Percentiles rank a stretch among this genome's conserved stretches.
phyloP scores from a whole-genome alignment of 2,797 vertebrate species.

The Gymnocypris eckloni region DNA sequence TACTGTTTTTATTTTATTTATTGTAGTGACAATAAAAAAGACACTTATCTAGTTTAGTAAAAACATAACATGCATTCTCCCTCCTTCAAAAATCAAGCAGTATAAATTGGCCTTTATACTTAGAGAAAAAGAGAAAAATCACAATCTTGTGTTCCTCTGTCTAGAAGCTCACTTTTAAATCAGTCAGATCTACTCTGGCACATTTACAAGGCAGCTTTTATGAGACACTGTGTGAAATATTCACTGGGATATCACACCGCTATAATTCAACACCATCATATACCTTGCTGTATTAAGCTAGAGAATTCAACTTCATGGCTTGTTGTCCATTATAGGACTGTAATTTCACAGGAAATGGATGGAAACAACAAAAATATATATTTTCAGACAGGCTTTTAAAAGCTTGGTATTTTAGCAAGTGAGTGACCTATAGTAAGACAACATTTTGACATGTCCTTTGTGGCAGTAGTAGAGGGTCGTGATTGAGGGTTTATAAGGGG shows the following conservation, averaged over 20 bases:
- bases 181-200: not conserved
- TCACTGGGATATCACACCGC: not conserved
- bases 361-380: not conserved
- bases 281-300: not conserved
- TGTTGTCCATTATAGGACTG: not conserved
- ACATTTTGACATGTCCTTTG: slow-evolving; percentile 56
- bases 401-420: not conserved
- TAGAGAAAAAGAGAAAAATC: not conserved
- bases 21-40: not conserved
- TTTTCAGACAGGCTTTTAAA: not conserved
- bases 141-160: not conserved
- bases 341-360: not conserved
- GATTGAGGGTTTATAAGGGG: slow-evolving; percentile 38
- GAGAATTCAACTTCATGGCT: not conserved
- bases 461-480: slow-evolving; percentile 41
- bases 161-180: slow-evolving; percentile 15
- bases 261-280: not conserved
- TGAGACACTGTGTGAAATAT: slow-evolving; percentile 4
- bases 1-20: not conserved
- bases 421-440: slow-evolving; percentile 38
- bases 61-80: not conserved
- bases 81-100: not conserved
- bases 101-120: not conserved
- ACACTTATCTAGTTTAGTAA: not conserved
- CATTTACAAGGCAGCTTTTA: slow-evolving; percentile 4